Conservation (phyloP, 2,113 vertebrate species). For the Elanoides forficatus region DNA sequence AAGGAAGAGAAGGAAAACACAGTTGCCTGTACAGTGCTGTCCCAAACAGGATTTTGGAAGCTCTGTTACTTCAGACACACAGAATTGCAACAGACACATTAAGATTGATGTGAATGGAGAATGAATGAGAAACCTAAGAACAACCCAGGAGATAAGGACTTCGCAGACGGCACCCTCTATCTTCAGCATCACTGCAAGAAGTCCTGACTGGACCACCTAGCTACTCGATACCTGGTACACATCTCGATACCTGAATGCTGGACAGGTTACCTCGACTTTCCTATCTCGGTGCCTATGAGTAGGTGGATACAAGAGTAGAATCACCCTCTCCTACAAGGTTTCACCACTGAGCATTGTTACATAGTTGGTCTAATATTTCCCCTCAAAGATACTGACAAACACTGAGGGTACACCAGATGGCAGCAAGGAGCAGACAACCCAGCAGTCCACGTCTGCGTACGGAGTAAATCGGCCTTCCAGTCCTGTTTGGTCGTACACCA, state of each 20-base stretch:
- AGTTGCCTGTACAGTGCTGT: neutral
- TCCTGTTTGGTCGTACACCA: accelerated
- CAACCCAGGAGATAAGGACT: neutral
- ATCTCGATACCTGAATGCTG: neutral
- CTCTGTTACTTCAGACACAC: accelerated
- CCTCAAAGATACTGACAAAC: neutral
- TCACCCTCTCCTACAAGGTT: neutral
- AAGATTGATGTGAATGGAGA: no score
- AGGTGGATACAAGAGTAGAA: neutral
- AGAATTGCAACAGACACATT: no score
- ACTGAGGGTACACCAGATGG: neutral
- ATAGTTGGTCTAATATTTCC: neutral
- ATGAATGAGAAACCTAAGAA: neutral
- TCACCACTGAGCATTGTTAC: neutral
- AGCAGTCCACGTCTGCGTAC: accelerated
- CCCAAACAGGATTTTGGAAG: accelerated
- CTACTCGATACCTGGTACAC: neutral
- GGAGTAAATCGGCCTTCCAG: accelerated
- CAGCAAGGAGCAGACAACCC: neutral
- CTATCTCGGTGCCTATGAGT: neutral
- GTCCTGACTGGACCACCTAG: neutral
- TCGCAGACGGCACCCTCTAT: neutral
- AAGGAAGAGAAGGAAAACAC: neutral
- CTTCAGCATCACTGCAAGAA: neutral
- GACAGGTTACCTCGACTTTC: neutral